Percentiles rank a stretch among this genome's conserved stretches.
phyloP scores from a whole-genome alignment of 2,113 vertebrate species.

The Lynx canadensis region DNA sequence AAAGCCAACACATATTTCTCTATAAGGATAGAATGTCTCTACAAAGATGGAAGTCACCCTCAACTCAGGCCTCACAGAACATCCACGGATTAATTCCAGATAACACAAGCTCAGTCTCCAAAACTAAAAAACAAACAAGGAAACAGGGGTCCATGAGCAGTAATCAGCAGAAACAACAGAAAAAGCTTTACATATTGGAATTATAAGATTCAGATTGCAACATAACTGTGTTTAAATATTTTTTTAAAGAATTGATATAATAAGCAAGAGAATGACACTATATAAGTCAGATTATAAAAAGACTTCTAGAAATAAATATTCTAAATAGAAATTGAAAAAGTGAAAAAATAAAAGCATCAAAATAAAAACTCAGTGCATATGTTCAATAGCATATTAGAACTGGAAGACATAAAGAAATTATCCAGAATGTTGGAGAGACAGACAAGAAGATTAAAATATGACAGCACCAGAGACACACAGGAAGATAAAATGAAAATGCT shows the following conservation, averaged over 20 bases:
- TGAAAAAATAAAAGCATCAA: conserved; percentile 50
- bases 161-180: not conserved
- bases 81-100: not conserved
- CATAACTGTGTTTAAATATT: not conserved
- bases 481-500: conserved; percentile 45
- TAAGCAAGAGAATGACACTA: conserved; percentile 13
- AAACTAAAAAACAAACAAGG: not conserved
- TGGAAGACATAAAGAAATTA: conserved; percentile 26
- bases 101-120: not conserved
- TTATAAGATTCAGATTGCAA: not conserved
- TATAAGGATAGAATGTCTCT: not conserved
- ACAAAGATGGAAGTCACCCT: not conserved
- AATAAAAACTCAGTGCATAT: conserved; percentile 16
- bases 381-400: conserved; percentile 6
- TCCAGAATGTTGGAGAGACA: not conserved
- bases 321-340: conserved; percentile 52
- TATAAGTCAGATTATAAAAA: conserved; percentile 29
- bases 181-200: not conserved
- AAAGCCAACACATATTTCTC: conserved; percentile 13
- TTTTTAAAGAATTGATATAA: conserved; percentile 12
- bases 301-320: conserved; percentile 33
- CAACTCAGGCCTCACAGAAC: not conserved
- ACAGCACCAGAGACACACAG: not conserved
- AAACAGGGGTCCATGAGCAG: not conserved
- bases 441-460: conserved; percentile 53